A percentile compares a stretch with the other conserved stretches of the same genome.
Conservation (phyloP, 2,797 vertebrate species). For the Sebastes melanostomus region DNA sequence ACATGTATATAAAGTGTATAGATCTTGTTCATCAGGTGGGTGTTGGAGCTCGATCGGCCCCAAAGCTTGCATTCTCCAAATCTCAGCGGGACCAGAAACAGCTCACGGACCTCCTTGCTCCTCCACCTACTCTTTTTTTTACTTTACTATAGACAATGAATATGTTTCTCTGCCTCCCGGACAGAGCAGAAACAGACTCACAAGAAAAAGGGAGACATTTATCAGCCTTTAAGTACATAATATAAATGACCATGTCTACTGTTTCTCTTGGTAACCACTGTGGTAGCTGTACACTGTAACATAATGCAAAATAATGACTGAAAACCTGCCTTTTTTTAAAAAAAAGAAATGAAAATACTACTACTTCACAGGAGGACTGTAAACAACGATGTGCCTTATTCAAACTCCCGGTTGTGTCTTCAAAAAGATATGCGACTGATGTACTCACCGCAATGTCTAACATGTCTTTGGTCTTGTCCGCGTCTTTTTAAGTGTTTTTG, state of each 20-base stretch:
- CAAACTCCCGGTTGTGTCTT: constrained; percentile 38
- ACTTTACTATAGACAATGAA: constrained; percentile 21
- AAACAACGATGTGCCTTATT: constrained; percentile 65
- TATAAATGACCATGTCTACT: constrained; percentile 43
- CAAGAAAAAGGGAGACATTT: constrained; percentile 77
- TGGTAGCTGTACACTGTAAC: constrained; percentile 67
- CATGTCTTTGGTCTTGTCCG: constrained; percentile 45
- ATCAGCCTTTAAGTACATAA: constrained; percentile 41
- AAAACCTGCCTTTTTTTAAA: constrained; percentile 36
- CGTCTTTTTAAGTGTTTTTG: constrained; percentile 65
- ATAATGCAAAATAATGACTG: constrained; percentile 49
- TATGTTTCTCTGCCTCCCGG: constrained; percentile 55
- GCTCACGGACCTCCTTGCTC: constrained; percentile 14
- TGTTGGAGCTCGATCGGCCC: background rate
- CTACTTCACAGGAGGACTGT: constrained; percentile 33
- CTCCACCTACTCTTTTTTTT: constrained; percentile 15
- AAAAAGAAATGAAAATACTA: constrained; percentile 39
- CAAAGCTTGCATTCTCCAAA: background rate
- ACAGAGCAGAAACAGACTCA: constrained; percentile 62
- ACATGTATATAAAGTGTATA: constrained; percentile 29
- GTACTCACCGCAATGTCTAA: constrained; percentile 73
- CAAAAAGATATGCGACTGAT: constrained; percentile 43
- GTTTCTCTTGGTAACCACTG: constrained; percentile 34
- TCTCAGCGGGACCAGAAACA: constrained; percentile 6
- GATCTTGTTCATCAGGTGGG: constrained; percentile 3